These are phyloP conservation scores for Chloroclystis v-ata DNA, from an alignment of 2,888 invertebrate genomes.

Conservation along the genomic window DNA sequence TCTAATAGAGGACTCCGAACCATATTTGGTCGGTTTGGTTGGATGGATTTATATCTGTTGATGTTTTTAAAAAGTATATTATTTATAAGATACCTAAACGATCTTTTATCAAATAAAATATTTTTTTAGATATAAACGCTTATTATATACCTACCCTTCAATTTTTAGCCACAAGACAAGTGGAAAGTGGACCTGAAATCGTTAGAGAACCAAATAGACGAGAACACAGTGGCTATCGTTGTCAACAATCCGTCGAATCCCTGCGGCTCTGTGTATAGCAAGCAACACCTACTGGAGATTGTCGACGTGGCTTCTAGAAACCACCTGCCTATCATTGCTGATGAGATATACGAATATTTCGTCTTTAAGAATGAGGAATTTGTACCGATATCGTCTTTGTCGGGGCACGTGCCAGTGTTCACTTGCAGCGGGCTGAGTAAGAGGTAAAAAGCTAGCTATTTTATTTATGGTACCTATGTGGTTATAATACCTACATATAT, in stretches of 20 bases:
- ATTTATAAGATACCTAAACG: no score
- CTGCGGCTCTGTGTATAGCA: conserved; percentile 94
- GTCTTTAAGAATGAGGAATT: conserved; percentile 89
- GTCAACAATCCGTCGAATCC: conserved; percentile 99
- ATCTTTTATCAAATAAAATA: no score
- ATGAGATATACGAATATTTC: conserved; percentile 98
- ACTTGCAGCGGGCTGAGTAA: conserved; percentile 97
- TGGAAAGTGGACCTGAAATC: conserved; percentile 94
- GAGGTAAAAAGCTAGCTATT: conserved; percentile 89
- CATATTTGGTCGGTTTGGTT: no score
- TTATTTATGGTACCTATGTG: no score
- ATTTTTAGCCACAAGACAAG: conserved; percentile 83
- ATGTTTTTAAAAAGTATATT: no score
- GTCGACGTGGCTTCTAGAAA: conserved; percentile 86
- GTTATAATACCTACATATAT: no score
- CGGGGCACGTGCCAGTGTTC: conserved; percentile 91
- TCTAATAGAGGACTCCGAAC: no score
- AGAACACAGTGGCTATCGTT: conserved; percentile 91
- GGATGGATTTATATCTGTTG: no score
- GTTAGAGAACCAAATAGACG: conserved; percentile 91
- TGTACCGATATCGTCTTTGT: conserved; percentile 88
- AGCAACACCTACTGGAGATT: conserved; percentile 87
- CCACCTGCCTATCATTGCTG: conserved; percentile 93
- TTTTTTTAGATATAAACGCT: no score
- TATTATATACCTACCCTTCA: background rate